These are phyloP conservation scores for Steatocranus sp. DNA, from an alignment of 2,797 vertebrate genomes.

Conservation along the genomic window DNA sequence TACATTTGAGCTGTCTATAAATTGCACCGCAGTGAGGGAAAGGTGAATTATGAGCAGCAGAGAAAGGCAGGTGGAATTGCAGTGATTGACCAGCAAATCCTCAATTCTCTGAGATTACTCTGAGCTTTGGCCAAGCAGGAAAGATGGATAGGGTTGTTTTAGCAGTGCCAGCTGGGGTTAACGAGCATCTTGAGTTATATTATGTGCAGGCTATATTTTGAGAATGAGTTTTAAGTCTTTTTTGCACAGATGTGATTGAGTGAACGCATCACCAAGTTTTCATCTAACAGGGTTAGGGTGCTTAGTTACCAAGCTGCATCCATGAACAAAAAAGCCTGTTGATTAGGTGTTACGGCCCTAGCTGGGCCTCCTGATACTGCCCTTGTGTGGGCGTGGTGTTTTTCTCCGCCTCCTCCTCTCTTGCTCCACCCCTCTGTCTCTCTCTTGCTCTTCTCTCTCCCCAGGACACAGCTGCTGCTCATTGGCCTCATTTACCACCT, in stretches of 20 bases:
- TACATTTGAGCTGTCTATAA: constrained; percentile 37
- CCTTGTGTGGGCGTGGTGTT: no score
- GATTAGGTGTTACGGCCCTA: no score
- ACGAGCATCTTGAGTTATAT: background rate
- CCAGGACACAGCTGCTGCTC: no score
- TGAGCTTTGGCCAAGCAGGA: background rate
- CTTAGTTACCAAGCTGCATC: background rate
- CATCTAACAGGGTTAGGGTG: background rate
- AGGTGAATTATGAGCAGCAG: constrained; percentile 1
- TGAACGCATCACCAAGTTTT: background rate
- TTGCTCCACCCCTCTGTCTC: no score
- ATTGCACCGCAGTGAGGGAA: constrained; percentile 24
- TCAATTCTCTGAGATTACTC: constrained; percentile 10
- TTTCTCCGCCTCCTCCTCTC: no score
- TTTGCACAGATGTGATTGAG: background rate
- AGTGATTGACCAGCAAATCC: constrained; percentile 15
- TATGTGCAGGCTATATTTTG: background rate
- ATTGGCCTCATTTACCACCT: no score
- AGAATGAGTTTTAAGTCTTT: background rate
- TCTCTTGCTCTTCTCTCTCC: no score
- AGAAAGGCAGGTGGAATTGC: constrained; percentile 4
- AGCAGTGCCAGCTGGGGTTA: background rate
- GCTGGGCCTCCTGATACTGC: no score
- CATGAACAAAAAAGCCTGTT: background rate
- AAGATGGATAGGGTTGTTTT: background rate